A percentile compares a stretch with the other conserved stretches of the same genome.
Conservation (phyloP, 92 coral and sea anemone species). For the Umimayanthus kanabou region DNA sequence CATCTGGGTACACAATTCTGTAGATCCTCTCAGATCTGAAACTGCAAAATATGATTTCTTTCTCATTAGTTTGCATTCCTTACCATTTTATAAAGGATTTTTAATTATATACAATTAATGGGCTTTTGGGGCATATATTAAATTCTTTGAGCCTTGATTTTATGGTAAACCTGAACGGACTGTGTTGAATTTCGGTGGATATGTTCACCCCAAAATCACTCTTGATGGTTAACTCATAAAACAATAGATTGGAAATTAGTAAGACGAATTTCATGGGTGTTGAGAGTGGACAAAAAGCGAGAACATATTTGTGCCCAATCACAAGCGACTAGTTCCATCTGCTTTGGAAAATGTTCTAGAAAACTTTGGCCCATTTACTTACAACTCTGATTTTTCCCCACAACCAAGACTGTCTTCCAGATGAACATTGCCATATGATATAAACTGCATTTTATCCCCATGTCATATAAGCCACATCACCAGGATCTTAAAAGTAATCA, state of each 20-base stretch:
- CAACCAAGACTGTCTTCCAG: conserved; percentile 1
- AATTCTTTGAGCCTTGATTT: too few species aligned
- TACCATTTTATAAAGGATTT: too few species aligned
- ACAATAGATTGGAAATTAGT: neutral
- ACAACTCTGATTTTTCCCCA: neutral
- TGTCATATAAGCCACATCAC: neutral
- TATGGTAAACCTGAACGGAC: too few species aligned
- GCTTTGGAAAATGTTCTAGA: neutral
- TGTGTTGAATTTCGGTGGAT: too few species aligned
- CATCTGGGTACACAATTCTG: conserved; percentile 13
- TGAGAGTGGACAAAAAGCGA: neutral
- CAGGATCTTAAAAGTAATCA: too few species aligned
- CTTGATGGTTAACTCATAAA: too few species aligned
- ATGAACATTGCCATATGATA: neutral
- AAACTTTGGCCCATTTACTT: neutral
- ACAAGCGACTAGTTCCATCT: neutral
- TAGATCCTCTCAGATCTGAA: conserved; percentile 12
- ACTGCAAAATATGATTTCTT: neutral
- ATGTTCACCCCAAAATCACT: too few species aligned
- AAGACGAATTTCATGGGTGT: neutral
- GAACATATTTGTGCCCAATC: neutral
- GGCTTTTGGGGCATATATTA: too few species aligned
- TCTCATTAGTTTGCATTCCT: too few species aligned
- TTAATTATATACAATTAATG: too few species aligned
- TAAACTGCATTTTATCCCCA: neutral